Evolutionary conservation across 2,113 vertebrate species (phyloP).

Genomic region (Charina bottae): DNA sequence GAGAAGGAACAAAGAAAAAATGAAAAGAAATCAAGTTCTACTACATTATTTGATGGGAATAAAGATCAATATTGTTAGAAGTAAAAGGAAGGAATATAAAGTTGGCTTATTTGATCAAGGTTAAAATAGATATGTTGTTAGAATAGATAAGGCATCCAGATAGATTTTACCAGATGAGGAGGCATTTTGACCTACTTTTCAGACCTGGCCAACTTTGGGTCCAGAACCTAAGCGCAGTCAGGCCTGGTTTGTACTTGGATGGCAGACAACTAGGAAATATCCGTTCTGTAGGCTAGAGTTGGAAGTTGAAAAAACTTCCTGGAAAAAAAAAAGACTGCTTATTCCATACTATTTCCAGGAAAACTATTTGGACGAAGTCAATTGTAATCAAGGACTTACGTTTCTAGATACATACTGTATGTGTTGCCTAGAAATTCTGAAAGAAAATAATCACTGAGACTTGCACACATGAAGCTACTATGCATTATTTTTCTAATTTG

Average conservation of each 20-base stretch:
- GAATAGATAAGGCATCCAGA: neutral
- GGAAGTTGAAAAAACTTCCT: neutral
- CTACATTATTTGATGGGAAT: no score
- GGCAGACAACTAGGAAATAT: neutral
- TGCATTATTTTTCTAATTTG: neutral
- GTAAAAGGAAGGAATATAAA: no score
- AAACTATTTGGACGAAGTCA: neutral
- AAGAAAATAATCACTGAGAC: neutral
- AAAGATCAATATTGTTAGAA: no score
- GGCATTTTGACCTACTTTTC: neutral
- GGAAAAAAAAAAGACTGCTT: neutral
- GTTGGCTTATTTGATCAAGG: no score
- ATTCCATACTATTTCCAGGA: no score
- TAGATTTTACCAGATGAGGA: neutral
- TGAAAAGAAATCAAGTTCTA: no score
- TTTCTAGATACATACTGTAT: neutral
- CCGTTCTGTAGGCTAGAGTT: neutral
- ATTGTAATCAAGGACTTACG: neutral
- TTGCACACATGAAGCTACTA: neutral
- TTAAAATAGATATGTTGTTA: no score
- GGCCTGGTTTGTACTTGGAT: neutral
- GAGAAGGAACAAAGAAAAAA: no score
- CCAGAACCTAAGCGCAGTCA: neutral
- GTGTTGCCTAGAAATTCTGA: neutral
- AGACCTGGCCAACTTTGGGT: neutral